Base-by-base conservation (phyloP, 2,113 vertebrate genomes). In the Oryzias celebensis region DNA sequence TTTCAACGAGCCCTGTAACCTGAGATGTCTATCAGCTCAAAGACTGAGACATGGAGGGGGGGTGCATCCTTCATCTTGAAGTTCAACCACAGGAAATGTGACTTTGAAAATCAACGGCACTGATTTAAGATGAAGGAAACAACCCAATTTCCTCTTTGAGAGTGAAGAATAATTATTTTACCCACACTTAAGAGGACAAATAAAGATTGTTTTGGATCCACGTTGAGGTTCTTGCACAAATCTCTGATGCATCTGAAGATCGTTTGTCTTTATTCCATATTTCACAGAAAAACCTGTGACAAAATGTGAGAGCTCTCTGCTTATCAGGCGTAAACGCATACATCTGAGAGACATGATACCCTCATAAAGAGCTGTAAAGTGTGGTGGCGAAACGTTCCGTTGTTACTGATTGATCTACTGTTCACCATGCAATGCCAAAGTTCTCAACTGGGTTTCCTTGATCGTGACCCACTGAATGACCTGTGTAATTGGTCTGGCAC, bases 321-420 rank as follows among this genome's bases (percentile, higher is more conserved):
- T 86, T 86, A 85, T 87, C 85, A 60, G 55, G 18, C 52, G 43
- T 41, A 64, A 82, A 68, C 13, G 13, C 61, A 62, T 67, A 68
- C 65, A 74, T 65, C 59, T 59, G 44, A 74, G 73, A 71, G 10
- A 55, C 60, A 65, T 69, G 71, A 82, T 70, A 61, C 53, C 62
- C 65, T 82, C 85, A 71, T 85, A 86, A 83, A 82, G 4, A 16
- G 76, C 77, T 82, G 68, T 88, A 89, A 89, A 90, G 71, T 61
- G 68, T 64, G 77, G 82, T 87, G 82, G 64, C 75, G 79, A 88
- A 90, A 85, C 63, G 60, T 73, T 65, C 20, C 44, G 15, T 74
- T 52, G 89, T 92, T 91, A 90, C 87, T 90, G 80, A 91, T 91
- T 92, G 82, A 89, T 87, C 62, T 22, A 14, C 54, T 53, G 61